Evolutionary conservation across 2,888 invertebrate genomes (phyloP).

Genomic region (Smittia sp.): DNA sequence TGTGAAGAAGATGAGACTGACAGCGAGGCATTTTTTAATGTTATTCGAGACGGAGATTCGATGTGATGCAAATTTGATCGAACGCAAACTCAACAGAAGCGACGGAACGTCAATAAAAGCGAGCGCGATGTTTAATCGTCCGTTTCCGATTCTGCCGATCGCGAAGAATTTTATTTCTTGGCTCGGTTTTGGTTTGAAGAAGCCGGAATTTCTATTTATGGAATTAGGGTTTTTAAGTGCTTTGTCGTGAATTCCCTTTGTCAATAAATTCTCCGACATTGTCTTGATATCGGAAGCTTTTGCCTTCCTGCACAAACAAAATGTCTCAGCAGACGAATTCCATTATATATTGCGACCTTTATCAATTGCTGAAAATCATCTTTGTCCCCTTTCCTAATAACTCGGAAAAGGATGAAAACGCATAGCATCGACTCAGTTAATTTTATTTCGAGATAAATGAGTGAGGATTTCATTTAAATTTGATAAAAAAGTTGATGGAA

Average conservation of each 20-base stretch:
- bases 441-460: too few relatives aligned
- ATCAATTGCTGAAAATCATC: background rate
- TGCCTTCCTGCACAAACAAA: background rate
- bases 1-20: background rate
- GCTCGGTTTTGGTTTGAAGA: background rate
- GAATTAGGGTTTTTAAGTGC: slow-evolving; percentile 20
- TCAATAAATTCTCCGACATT: slow-evolving; percentile 16
- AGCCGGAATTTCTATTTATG: slow-evolving; percentile 21
- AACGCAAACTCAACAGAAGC: background rate
- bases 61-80: slow-evolving; percentile 21
- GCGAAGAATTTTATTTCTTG: background rate
- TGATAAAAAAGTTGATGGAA: too few relatives aligned
- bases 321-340: slow-evolving; percentile 12
- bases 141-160: background rate
- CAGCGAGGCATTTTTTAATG: slow-evolving; percentile 1
- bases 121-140: background rate
- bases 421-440: too few relatives aligned
- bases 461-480: background rate
- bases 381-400: background rate
- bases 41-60: background rate
- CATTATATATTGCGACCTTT: slow-evolving; percentile 15
- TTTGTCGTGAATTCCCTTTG: background rate
- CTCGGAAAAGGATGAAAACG: too few relatives aligned
- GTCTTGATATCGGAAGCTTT: background rate
- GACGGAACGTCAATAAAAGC: background rate